Evolutionary conservation across 1,140 invertebrate species (phyloP), one percentile per base, ranked within the genome.

Genomic region (Trigoniulus corallinus): DNA sequence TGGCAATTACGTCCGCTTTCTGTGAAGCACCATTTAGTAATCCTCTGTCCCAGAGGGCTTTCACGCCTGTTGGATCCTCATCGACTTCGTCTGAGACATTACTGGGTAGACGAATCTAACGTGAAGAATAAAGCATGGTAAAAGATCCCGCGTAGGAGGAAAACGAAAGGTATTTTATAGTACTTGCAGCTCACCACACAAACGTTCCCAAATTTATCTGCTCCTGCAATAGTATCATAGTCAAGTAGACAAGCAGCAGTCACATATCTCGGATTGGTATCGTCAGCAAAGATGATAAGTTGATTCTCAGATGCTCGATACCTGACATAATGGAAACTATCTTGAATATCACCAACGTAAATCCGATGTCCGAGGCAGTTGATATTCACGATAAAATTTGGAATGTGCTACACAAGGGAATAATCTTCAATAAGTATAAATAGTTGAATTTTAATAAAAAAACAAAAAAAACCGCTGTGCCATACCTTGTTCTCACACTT

Each of bases 141-240:
- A n/a, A 39, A 12, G n/a, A 10, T 12, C 34, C 34, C n/a, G 34
- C 10, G n/a, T 10, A 39, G n/a, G n/a, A 39, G 10, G 10, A 10
- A 39, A 39, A 10, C n/a, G 34, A 34, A 34, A 34, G 15, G 15
- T 7, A 34, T 34, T 15, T 34, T 34, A 34, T 7, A 7, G 7
- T 34, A 34, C 29, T 34, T 34, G 7, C 29, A 34, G 15, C 75
- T 74, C 63, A 96, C 82, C 54, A 97, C 77, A 50, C 82, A 78
- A 55, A 99, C 76, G 64, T 97, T 98, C n/a, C 95, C 96, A 76
- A 98, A 99, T 67, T 98, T 98, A 66, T 99, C 96, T 2, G 88
- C 88, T 29, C 86, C 81, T 0, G 92, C 93, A 22, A 97, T 80
- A 2, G 95, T 98, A 60, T 95, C 88, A 59, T 95, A 98, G 71